Evolutionary conservation across 2,113 vertebrate genomes (phyloP).

Genomic region (Anoplopoma fimbria): DNA sequence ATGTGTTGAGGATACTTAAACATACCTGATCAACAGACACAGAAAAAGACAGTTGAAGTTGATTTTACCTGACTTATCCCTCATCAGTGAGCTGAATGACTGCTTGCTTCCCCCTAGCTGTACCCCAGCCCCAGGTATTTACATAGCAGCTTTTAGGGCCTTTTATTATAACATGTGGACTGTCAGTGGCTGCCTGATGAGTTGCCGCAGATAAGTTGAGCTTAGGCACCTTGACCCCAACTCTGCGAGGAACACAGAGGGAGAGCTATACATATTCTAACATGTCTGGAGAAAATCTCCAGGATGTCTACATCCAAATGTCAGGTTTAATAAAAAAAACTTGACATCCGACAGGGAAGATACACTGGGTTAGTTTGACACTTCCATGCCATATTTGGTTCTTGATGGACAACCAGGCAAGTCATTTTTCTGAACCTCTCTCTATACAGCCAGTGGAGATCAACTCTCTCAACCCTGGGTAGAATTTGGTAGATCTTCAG

Average conservation of each 20-base stretch:
- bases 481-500: background rate
- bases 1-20: conserved; percentile 99
- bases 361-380: background rate
- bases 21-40: conserved; percentile 87
- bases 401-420: background rate
- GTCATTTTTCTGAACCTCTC: background rate
- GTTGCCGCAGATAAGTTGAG: conserved; percentile 40
- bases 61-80: background rate
- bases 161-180: conserved; percentile 58
- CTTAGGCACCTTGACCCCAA: conserved; percentile 47
- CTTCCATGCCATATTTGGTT: background rate
- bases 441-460: background rate
- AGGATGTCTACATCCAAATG: conserved; percentile 20
- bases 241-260: background rate
- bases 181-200: conserved; percentile 59
- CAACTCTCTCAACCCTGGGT: background rate
- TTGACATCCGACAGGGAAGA: background rate
- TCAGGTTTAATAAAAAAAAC: conserved; percentile 24
- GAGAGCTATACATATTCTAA: conserved; percentile 16
- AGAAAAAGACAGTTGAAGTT: background rate
- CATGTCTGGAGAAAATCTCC: background rate
- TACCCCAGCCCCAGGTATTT: conserved; percentile 40
- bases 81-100: conserved; percentile 6
- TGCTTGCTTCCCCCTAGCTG: no score
- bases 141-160: conserved; percentile 52